A percentile compares a stretch with the other conserved stretches of the same genome.
These are phyloP conservation scores for Megalops atlanticus DNA, from an alignment of 2,113 vertebrate genomes.

Conservation along the genomic window DNA sequence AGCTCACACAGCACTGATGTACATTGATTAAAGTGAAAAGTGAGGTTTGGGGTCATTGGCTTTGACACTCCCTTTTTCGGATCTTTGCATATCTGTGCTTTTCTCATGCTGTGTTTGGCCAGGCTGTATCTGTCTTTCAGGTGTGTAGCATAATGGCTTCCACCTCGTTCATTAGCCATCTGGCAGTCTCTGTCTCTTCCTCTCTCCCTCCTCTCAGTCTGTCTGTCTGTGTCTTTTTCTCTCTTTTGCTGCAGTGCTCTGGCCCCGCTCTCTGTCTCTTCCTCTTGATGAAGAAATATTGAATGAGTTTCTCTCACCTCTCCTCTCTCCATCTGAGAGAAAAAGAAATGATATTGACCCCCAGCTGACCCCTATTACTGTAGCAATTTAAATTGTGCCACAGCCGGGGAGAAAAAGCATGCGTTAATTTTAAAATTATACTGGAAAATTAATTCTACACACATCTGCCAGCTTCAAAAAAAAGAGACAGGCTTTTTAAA, in stretches of 20 bases:
- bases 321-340: constrained; percentile 73
- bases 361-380: constrained; percentile 79
- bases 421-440: constrained; percentile 75
- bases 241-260: constrained; percentile 32
- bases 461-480: constrained; percentile 58
- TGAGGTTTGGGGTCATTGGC: too few relatives aligned
- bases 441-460: constrained; percentile 76
- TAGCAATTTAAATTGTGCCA: constrained; percentile 76
- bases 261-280: constrained; percentile 50
- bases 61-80: constrained; percentile 23
- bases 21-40: not conserved
- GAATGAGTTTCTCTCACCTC: constrained; percentile 81
- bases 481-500: constrained; percentile 60
- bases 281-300: constrained; percentile 55
- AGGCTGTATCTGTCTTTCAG: not conserved
- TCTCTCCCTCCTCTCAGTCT: constrained; percentile 24
- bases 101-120: not conserved
- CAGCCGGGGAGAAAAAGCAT: constrained; percentile 50
- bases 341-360: constrained; percentile 84
- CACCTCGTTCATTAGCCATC: constrained; percentile 54
- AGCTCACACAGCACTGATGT: not conserved
- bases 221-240: constrained; percentile 27
- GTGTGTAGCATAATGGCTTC: constrained; percentile 47
- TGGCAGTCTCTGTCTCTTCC: constrained; percentile 46
- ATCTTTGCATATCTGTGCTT: constrained; percentile 10